Percentiles rank a stretch among this genome's conserved stretches.
Evolutionary conservation across 2,113 vertebrate genomes (phyloP).

Genomic region (Calypte anna): DNA sequence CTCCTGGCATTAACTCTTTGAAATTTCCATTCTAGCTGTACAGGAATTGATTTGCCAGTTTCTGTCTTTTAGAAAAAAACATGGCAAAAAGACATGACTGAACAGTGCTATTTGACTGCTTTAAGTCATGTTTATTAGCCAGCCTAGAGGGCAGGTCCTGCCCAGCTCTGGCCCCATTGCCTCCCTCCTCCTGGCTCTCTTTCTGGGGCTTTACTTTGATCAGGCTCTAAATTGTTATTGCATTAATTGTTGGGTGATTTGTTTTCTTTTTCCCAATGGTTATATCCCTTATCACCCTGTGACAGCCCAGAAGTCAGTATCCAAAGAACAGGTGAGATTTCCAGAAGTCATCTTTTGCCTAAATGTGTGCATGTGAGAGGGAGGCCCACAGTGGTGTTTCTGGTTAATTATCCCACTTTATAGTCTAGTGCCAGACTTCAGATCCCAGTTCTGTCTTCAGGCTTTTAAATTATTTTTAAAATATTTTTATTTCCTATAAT

Average conservation of each 20-base stretch:
- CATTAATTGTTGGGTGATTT: background rate
- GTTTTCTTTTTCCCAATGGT: background rate
- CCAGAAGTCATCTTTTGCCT: background rate
- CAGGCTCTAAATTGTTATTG: background rate
- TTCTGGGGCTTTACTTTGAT: background rate
- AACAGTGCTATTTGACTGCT: background rate
- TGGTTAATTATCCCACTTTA: background rate
- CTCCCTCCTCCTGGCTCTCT: background rate
- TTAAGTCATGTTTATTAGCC: background rate
- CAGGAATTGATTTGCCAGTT: conserved; percentile 18
- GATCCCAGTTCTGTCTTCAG: background rate
- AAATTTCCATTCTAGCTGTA: background rate
- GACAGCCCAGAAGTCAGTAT: background rate
- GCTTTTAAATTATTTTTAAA: background rate
- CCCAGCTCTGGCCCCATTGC: background rate
- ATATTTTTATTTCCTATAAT: background rate
- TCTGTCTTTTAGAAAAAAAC: background rate
- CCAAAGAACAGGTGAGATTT: background rate
- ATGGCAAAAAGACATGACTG: background rate
- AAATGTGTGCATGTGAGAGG: background rate
- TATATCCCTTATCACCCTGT: background rate
- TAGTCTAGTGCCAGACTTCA: background rate
- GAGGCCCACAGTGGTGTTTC: background rate
- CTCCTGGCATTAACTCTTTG: conserved; percentile 9
- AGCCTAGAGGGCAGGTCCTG: background rate